Percentiles rank a stretch among this genome's conserved stretches.
Evolutionary conservation across 2,888 invertebrate genomes (phyloP).

Genomic region (Tridacna gigas): DNA sequence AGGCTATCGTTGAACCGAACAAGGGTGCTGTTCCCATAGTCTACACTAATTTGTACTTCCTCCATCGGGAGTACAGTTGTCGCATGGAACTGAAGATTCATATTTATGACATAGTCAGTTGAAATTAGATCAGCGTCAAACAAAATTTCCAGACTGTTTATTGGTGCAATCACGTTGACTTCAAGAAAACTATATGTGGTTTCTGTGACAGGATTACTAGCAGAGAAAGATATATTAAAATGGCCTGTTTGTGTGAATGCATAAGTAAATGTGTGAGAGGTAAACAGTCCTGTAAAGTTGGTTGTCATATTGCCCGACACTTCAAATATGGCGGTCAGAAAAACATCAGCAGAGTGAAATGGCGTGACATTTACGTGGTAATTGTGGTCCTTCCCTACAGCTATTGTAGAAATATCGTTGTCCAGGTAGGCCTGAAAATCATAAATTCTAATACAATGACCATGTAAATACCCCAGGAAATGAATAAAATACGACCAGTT

Average conservation of each 20-base stretch:
- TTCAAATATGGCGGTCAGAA: background rate
- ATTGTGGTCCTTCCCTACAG: background rate
- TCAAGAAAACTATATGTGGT: background rate
- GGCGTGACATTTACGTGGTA: background rate
- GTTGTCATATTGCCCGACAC: background rate
- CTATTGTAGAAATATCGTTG: slow-evolving; percentile 1
- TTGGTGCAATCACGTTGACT: slow-evolving; percentile 11
- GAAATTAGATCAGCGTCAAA: background rate
- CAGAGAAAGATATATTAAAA: slow-evolving; percentile 8
- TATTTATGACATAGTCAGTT: background rate
- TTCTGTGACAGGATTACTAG: slow-evolving; percentile 6
- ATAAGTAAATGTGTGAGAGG: background rate
- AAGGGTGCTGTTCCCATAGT: slow-evolving; percentile 24
- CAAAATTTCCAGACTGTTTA: slow-evolving; percentile 4
- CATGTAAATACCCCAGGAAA: too few species aligned
- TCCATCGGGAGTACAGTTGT: slow-evolving; percentile 9
- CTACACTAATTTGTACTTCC: background rate
- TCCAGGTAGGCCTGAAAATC: slow-evolving; percentile 1
- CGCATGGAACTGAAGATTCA: background rate
- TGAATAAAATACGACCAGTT: too few species aligned
- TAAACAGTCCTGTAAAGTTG: background rate
- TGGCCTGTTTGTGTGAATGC: slow-evolving; percentile 2
- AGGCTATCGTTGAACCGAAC: background rate
- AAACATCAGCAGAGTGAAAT: background rate
- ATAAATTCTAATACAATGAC: background rate